Conservation (phyloP, 2,797 vertebrate genomes). For the Artibeus jamaicensis region DNA sequence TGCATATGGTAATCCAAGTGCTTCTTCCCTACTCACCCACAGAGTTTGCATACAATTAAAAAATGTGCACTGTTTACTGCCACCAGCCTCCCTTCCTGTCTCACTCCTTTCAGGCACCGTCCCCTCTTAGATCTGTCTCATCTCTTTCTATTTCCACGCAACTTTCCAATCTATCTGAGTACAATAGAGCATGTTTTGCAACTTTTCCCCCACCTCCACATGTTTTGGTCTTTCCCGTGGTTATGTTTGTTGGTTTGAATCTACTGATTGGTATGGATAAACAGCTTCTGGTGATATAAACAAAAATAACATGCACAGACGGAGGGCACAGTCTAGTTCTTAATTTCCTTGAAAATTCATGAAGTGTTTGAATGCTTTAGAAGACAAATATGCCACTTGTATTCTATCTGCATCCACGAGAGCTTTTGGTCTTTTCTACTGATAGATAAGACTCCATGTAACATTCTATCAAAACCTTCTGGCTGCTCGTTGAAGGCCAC, state of each 20-base stretch:
- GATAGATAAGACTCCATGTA: not conserved
- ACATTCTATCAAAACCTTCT: not conserved
- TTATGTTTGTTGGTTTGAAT: not conserved
- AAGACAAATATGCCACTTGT: not conserved
- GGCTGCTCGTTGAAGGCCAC: not conserved
- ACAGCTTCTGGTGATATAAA: constrained; percentile 3
- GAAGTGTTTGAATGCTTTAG: constrained; percentile 10
- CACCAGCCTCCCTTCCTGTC: no score
- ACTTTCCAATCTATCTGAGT: not conserved
- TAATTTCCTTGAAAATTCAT: constrained; percentile 28
- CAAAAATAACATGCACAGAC: not conserved
- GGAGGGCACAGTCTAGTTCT: not conserved
- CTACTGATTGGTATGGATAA: not conserved
- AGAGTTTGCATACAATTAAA: not conserved
- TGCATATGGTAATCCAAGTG: not conserved
- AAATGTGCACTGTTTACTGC: not conserved
- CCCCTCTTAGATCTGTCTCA: no score
- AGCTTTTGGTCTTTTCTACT: constrained; percentile 16
- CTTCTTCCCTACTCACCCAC: not conserved
- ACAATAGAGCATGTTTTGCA: not conserved
- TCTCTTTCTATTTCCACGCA: not conserved
- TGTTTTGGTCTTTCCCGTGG: not conserved
- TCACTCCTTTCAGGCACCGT: not conserved
- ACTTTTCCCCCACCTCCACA: not conserved
- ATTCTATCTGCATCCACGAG: not conserved